Conservation (phyloP, 2,113 vertebrate genomes). For the Copsychus sechellarum region DNA sequence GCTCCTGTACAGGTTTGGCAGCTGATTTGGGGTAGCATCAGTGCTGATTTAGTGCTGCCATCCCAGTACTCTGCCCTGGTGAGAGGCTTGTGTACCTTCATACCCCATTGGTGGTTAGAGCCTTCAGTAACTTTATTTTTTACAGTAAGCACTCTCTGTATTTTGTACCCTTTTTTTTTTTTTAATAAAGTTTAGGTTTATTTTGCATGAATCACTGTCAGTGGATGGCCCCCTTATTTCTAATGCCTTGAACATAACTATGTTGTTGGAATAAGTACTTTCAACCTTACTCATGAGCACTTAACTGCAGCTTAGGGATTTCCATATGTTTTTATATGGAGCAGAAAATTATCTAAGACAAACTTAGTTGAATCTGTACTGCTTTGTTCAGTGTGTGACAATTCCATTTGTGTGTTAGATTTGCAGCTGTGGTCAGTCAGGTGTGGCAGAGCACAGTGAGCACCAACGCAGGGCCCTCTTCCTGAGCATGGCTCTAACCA, state of each 20-base stretch:
- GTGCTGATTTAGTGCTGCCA: background rate
- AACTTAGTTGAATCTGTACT: background rate
- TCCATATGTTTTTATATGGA: conserved; percentile 13
- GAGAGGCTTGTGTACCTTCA: conserved; percentile 11
- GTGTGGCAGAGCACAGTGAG: conserved; percentile 8
- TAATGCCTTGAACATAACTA: conserved; percentile 60
- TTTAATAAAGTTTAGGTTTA: conserved; percentile 70
- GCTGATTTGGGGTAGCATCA: conserved; percentile 18
- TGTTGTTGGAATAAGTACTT: conserved; percentile 64
- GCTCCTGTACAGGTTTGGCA: conserved; percentile 27
- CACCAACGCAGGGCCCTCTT: background rate
- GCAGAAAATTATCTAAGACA: background rate
- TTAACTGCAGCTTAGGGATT: conserved; percentile 54
- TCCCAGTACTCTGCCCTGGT: background rate
- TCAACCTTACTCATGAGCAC: conserved; percentile 68
- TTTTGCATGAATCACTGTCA: conserved; percentile 75
- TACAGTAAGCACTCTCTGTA: conserved; percentile 63
- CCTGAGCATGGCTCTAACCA: background rate
- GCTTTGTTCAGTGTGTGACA: conserved; percentile 24
- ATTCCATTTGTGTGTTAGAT: conserved; percentile 13
- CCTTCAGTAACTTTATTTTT: conserved; percentile 67
- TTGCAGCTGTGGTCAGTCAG: conserved; percentile 34
- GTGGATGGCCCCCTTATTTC: conserved; percentile 63
- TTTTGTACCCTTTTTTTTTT: conserved; percentile 37
- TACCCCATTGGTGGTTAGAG: conserved; percentile 8